Evolutionary conservation across 2,888 invertebrate species (phyloP).

Genomic region (Leucophora obtusa): DNA sequence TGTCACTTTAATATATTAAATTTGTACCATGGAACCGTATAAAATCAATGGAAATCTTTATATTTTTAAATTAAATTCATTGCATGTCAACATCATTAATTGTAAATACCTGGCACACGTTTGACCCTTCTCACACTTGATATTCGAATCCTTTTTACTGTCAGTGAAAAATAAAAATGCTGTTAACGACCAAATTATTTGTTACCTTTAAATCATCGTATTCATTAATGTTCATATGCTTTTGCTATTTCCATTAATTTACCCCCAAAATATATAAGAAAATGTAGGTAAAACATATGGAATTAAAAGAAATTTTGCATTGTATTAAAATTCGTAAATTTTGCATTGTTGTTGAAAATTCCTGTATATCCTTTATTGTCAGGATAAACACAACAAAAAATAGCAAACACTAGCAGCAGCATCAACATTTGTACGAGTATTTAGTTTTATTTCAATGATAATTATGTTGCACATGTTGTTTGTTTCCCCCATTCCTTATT

Average conservation of each 20-base stretch:
- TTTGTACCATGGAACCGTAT: not conserved
- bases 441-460: slow-evolving; percentile 42
- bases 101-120: slow-evolving; percentile 49
- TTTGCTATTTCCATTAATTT: slow-evolving; percentile 10
- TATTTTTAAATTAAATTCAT: slow-evolving; percentile 4
- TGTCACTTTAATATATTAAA: not conserved
- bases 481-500: slow-evolving; percentile 17
- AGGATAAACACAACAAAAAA: slow-evolving; percentile 12
- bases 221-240: not conserved
- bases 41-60: not conserved
- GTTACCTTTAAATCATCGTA: slow-evolving; percentile 26
- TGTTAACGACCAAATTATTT: slow-evolving; percentile 22
- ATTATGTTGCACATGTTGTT: slow-evolving; percentile 59
- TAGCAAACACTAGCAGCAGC: slow-evolving; percentile 2
- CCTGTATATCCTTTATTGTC: slow-evolving; percentile 14
- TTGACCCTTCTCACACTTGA: slow-evolving; percentile 28
- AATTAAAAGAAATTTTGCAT: not conserved
- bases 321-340: slow-evolving; percentile 13
- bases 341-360: slow-evolving; percentile 18
- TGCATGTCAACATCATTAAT: not conserved
- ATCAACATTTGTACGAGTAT: slow-evolving; percentile 18
- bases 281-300: slow-evolving; percentile 25
- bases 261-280: slow-evolving; percentile 14
- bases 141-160: not conserved
- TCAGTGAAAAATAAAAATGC: not conserved